These are phyloP conservation scores for Pituophis catenifer DNA, from an alignment of 2,113 vertebrate species.

Conservation along the genomic window DNA sequence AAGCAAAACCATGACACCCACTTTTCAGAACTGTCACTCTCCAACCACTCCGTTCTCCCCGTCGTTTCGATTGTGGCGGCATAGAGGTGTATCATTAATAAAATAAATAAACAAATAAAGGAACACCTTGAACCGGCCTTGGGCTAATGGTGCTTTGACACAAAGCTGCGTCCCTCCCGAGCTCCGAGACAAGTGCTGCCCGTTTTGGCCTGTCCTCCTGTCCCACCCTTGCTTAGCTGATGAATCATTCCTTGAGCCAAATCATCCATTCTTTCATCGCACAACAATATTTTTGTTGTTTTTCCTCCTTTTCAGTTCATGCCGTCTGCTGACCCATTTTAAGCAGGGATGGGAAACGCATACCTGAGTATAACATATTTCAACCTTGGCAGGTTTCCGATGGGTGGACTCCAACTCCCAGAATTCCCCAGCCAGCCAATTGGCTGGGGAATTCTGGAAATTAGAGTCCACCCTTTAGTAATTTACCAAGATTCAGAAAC, in stretches of 20 bases:
- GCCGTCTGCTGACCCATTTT: constrained; percentile 7
- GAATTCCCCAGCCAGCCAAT: neutral
- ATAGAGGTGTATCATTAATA: neutral
- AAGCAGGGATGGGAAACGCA: neutral
- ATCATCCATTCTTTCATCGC: neutral
- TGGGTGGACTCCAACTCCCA: neutral
- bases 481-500: neutral
- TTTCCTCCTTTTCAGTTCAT: neutral
- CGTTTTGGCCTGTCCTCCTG: neutral
- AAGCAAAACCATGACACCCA: neutral
- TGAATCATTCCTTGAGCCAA: neutral
- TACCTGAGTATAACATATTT: neutral
- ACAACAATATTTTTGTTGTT: neutral
- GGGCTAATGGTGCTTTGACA: neutral
- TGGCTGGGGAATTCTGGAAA: neutral
- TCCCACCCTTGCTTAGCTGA: neutral
- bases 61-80: neutral
- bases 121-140: neutral
- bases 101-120: neutral
- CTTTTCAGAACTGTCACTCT: neutral
- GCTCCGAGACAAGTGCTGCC: neutral
- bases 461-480: neutral
- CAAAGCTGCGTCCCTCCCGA: neutral
- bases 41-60: neutral
- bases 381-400: neutral